Conservation (phyloP, 2,888 invertebrate species). For the Caenorhabditis macrosperma region DNA sequence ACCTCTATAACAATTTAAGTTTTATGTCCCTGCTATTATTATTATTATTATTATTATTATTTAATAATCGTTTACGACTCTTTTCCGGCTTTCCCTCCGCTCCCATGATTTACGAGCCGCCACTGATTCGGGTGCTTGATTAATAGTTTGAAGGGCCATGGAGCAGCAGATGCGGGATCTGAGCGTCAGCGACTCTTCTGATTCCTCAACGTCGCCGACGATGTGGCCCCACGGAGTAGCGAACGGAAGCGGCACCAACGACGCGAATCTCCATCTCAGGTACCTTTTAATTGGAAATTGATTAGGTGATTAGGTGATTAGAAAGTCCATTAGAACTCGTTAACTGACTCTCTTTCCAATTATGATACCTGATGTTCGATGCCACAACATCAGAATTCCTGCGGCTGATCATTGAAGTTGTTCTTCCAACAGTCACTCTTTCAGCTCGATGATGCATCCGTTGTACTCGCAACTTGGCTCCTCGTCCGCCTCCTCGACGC, state of each 20-base stretch:
- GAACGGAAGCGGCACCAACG: not conserved
- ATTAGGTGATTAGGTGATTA: too few species aligned
- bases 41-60: not conserved
- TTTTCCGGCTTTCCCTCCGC: not conserved
- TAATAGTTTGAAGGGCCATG: not conserved
- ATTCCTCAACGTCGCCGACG: conserved; percentile 32
- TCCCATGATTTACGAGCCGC: not conserved
- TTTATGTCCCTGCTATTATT: not conserved
- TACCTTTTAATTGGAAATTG: too few species aligned
- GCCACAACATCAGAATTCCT: too few species aligned
- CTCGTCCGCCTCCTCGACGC: conserved; percentile 5
- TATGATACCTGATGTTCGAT: too few species aligned
- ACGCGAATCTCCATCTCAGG: conserved; percentile 21
- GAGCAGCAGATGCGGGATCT: conserved; percentile 29
- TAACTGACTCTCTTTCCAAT: too few species aligned
- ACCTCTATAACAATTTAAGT: not conserved
- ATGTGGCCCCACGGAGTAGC: conserved; percentile 6
- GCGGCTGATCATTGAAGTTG: too few species aligned
- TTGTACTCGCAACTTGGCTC: not conserved
- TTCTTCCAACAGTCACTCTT: conserved; percentile 1
- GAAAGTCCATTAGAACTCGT: too few species aligned
- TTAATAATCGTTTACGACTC: not conserved
- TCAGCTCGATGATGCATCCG: conserved; percentile 28
- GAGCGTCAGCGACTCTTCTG: conserved; percentile 35
- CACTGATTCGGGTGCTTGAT: conserved; percentile 12